Base-by-base conservation (phyloP, 2,113 vertebrate species). In the Thymallus thymallus region DNA sequence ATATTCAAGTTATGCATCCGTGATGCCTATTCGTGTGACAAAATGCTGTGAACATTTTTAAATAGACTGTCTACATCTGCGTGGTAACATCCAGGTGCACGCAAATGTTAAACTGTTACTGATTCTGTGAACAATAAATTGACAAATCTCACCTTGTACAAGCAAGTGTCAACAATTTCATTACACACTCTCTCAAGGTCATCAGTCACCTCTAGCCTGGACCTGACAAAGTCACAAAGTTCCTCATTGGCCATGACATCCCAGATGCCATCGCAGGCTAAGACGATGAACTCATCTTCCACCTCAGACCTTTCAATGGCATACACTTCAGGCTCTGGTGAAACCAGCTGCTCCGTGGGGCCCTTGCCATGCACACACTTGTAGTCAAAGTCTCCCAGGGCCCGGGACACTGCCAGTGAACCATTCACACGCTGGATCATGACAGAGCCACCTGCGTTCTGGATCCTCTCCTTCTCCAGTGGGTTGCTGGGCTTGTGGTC, bases 171-270 rank as follows among this genome's bases (percentile, higher is more conserved):
- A 78, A 99, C 96, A 87, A 99, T 97, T 94, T 99, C 96, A 93
- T 99, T 99, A 95, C 96, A 98, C 93, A 99, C 96, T 94, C 95
- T 97, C 93, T 98, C 98, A 88, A 99, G 95, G 91, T 99, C 97
- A 86, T 99, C 97, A 64, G 97, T 98, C 89, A 99, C 96, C 93
- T 98, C 96, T 88, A 99, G 95, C 89, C 98, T 95, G 87, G 98
- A 99, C 91, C 96, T 95, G 89, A 99, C 98, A 94, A 99, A 99
- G 90, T 98, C 96, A 92, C 96, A 98, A 66, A 99, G 94, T 94
- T 99, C 96, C 91, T 99, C 98, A 45, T 99, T 99, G 82, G 95
- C 96, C 98, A 99, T 99, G 91, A 99, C 98, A 94, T 99, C 98
- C 98, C 97, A 99, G 92, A 99, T 99, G 77, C 97, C 98, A 51